A percentile compares a stretch with the other conserved stretches of the same genome.
phyloP scores from a whole-genome alignment of 1,140 invertebrate species.

The Hesperophylax magnus region DNA sequence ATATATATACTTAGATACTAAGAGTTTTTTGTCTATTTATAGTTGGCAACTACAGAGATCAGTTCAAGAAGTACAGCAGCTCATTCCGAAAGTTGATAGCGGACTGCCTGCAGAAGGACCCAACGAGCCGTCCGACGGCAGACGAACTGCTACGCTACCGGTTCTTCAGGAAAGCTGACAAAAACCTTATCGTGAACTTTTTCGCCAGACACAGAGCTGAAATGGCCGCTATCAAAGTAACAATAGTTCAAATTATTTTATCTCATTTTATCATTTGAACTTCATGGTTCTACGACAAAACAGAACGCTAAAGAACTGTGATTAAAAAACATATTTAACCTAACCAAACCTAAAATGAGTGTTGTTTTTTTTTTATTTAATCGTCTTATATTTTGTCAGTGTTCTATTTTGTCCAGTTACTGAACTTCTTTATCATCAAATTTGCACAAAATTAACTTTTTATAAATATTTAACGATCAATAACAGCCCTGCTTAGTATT shows the following conservation, averaged over 20 bases:
- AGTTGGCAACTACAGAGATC: constrained; percentile 95
- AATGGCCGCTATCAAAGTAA: constrained; percentile 87
- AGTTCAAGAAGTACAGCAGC: constrained; percentile 98
- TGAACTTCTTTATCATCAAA: too few relatives aligned
- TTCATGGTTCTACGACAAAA: too few relatives aligned
- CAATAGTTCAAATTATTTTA: constrained; percentile 71
- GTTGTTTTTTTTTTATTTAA: too few relatives aligned
- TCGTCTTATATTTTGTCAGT: too few relatives aligned
- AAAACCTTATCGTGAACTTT: constrained; percentile 92
- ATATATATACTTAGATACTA: too few relatives aligned
- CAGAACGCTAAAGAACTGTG: too few relatives aligned
- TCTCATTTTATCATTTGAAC: background rate
- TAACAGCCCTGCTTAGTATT: too few relatives aligned
- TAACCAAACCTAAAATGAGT: too few relatives aligned
- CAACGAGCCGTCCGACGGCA: constrained; percentile 94
- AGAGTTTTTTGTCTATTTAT: background rate
- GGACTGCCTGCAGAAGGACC: constrained; percentile 97
- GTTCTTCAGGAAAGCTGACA: constrained; percentile 99
- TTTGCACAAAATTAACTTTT: too few relatives aligned
- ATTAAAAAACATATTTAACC: too few relatives aligned
- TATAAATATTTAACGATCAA: too few relatives aligned
- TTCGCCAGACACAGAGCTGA: constrained; percentile 82
- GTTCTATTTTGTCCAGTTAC: too few relatives aligned
- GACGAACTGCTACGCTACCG: constrained; percentile 98
- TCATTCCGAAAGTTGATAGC: constrained; percentile 97